Conservation (phyloP, 2,113 vertebrate species). For the Lepus timidus region DNA sequence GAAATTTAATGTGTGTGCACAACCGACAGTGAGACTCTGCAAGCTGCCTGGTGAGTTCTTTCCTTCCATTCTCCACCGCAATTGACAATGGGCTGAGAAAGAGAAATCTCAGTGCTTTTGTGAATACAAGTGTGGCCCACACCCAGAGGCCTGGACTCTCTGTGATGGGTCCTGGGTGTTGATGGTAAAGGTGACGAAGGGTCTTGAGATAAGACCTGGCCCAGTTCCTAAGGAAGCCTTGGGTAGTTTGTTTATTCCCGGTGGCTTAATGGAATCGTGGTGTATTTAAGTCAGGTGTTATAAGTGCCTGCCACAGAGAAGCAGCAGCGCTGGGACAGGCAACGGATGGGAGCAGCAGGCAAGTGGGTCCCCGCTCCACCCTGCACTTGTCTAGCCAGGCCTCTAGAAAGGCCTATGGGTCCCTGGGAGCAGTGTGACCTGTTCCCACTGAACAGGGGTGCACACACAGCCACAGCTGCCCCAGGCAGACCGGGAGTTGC, state of each 20-base stretch:
- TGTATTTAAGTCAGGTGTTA: neutral
- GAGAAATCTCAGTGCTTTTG: neutral
- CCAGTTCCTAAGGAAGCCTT: neutral
- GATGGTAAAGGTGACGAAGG: neutral
- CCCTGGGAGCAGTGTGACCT: neutral
- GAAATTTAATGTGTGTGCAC: neutral
- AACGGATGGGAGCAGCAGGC: neutral
- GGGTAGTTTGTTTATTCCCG: neutral
- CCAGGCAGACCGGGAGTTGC: neutral
- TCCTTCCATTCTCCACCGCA: neutral
- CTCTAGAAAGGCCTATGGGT: neutral
- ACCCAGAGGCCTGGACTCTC: neutral
- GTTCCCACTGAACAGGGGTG: neutral
- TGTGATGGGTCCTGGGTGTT: neutral
- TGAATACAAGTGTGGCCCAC: neutral
- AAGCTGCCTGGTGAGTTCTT: neutral
- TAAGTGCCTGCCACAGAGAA: neutral
- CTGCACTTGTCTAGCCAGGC: neutral
- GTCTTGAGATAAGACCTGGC: neutral
- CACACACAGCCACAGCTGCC: fast-evolving
- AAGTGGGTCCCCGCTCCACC: neutral
- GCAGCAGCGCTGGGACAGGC: neutral
- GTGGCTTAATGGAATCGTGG: neutral
- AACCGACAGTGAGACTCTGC: neutral
- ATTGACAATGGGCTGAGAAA: neutral